Base-by-base conservation (phyloP, 2,888 invertebrate species). In the Hydraecia micacea region DNA sequence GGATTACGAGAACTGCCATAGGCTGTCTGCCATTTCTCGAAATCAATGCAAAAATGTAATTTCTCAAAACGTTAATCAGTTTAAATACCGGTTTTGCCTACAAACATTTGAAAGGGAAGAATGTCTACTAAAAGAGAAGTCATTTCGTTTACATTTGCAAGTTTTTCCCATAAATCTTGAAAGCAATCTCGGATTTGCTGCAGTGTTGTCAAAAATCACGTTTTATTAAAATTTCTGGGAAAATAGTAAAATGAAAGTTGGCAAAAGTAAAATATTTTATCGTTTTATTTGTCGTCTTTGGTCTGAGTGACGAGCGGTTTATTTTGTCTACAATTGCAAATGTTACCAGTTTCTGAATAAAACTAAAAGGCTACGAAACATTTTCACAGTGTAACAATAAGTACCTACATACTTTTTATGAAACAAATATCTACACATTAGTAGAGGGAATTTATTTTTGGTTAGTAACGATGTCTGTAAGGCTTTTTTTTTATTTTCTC, bases 201-300 rank as follows among this genome's bases (percentile, higher is more conserved):
- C 89, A 90, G 84, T 90, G 88, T 91, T 91, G 89, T 91, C 91
- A 90, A 90, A 90, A 88, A 86, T 89, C 89, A 89, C 77, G 88
- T 73, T 92, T 91, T 92, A 88, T 90, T 92, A 92, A 93, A 88
- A 92, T 92, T 91, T 92, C 91, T 88, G 91, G 87, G 88, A 91
- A 91, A 92, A 92, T 92, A 90, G 90, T 90, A 86, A 93, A 93
- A 92, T 91, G 91, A 92, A 93, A 93, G 90, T 94, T 92, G 90
- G 92, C 91, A 91, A 90, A 92, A 92, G 89, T 91, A 91, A 91
- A 93, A 91, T 92, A 91, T 92, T 93, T 92, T 91, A 91, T 91
- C 89, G 91, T 92, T 93, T 92, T 91, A 91, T 91, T 89, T 92
- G 84, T 89, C 76, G 75, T 73, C 66, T 49, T 62, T 88, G 91